phyloP scores from a whole-genome alignment of 2,797 vertebrate genomes.

The Pangasius macronema region DNA sequence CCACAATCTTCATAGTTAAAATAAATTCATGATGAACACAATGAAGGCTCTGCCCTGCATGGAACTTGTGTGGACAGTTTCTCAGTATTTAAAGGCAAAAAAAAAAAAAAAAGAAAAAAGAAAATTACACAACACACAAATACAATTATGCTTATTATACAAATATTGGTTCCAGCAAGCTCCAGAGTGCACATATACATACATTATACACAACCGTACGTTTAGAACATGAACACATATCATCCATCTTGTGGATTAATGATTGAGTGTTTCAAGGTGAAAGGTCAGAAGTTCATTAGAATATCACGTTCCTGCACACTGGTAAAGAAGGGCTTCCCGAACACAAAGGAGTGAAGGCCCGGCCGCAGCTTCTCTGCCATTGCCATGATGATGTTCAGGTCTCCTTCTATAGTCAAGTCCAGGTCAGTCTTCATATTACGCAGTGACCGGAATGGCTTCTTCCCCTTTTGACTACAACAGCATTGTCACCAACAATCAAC shows the following conservation, averaged over 20 bases:
- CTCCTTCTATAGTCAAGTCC: slow-evolving; percentile 90
- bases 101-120: background rate
- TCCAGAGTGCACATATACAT: background rate
- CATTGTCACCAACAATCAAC: background rate
- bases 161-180: background rate
- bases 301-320: slow-evolving; percentile 93
- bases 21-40: background rate
- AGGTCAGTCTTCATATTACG: slow-evolving; percentile 92
- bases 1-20: background rate
- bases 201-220: slow-evolving; percentile 1
- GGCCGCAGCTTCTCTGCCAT: slow-evolving; percentile 95
- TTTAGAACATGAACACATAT: background rate
- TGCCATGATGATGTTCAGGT: slow-evolving; percentile 95
- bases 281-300: slow-evolving; percentile 87
- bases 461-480: slow-evolving; percentile 89
- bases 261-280: slow-evolving; percentile 7
- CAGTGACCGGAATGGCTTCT: slow-evolving; percentile 91
- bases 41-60: slow-evolving; percentile 3
- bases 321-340: slow-evolving; percentile 91
- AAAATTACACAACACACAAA: background rate
- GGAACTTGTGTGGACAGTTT: background rate
- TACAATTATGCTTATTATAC: background rate
- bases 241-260: background rate
- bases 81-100: slow-evolving; percentile 21
- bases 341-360: slow-evolving; percentile 94